Conservation (phyloP, 2,797 vertebrate genomes). For the Sylvilagus floridanus region DNA sequence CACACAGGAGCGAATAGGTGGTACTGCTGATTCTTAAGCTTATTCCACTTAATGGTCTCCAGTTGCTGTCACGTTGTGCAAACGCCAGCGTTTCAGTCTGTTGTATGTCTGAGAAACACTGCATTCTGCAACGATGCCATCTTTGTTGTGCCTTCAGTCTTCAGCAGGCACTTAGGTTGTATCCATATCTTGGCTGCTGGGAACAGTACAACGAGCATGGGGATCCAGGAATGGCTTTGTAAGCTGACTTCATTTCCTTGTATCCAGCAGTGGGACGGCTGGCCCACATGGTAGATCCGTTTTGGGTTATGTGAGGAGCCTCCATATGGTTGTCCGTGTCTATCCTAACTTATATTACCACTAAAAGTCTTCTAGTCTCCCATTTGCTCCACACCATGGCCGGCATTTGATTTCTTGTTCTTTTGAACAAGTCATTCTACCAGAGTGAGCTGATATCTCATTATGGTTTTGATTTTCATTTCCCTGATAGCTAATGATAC, state of each 20-base stretch:
- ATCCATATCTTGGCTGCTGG: not conserved
- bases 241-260: not conserved
- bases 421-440: not conserved
- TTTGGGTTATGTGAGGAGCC: not conserved
- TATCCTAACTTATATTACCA: not conserved
- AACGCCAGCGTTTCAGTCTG: not conserved
- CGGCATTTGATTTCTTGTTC: not conserved
- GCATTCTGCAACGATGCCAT: not conserved
- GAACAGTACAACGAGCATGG: not conserved
- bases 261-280: not conserved
- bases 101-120: not conserved
- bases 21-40: not conserved
- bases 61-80: not conserved
- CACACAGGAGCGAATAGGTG: not conserved
- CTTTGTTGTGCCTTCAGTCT: not conserved
- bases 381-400: not conserved
- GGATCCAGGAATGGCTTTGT: not conserved
- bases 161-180: not conserved
- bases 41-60: not conserved
- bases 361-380: not conserved
- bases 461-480: not conserved
- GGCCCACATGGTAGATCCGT: not conserved
- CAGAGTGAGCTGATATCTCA: too few species aligned
- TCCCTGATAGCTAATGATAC: not conserved
- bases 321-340: not conserved